Conservation (phyloP, 2,797 vertebrate species). For the Gorsachius magnificus region DNA sequence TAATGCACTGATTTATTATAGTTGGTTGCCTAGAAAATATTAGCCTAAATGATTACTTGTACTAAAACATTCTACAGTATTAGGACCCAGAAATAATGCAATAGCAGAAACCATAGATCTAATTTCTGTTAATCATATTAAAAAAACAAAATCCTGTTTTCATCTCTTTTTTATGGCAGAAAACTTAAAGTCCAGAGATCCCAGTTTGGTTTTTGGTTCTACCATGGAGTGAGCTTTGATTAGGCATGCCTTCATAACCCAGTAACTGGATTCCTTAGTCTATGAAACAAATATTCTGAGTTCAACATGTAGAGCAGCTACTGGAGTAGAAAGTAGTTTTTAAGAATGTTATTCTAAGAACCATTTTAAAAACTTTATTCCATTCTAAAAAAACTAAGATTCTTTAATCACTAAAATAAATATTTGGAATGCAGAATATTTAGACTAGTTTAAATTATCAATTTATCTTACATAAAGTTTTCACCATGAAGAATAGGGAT, state of each 20-base stretch:
- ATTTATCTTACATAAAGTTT: not conserved
- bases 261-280: not conserved
- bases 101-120: not conserved
- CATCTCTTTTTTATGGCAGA: not conserved
- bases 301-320: not conserved
- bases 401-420: not conserved
- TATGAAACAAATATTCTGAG: not conserved
- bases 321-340: not conserved
- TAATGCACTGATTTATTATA: slow-evolving; percentile 16
- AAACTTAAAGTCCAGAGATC: not conserved
- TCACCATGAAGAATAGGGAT: not conserved
- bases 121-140: not conserved
- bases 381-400: not conserved
- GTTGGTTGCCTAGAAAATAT: not conserved
- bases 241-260: not conserved
- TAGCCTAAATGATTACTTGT: not conserved
- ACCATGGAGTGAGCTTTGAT: not conserved
- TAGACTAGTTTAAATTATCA: not conserved
- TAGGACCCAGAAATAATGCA: not conserved
- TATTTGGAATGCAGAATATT: not conserved
- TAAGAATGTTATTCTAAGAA: not conserved
- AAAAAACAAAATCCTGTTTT: not conserved
- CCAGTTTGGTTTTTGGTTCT: not conserved
- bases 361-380: not conserved
- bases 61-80: not conserved